These are phyloP conservation scores for Sterna hirundo DNA, from an alignment of 2,113 vertebrate genomes.

Conservation along the genomic window DNA sequence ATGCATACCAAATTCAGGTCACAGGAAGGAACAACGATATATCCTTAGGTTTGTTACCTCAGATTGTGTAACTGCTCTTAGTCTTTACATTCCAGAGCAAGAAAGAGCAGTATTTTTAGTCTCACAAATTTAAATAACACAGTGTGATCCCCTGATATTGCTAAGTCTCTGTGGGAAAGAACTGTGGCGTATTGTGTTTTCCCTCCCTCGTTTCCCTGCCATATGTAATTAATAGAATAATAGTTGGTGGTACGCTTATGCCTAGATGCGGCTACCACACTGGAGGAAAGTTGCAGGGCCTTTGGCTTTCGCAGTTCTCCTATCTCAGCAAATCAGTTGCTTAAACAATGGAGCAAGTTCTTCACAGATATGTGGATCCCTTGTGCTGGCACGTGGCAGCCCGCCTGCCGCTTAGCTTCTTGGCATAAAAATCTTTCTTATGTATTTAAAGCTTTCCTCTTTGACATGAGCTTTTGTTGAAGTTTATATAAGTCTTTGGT, in stretches of 20 bases:
- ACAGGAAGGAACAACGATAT: background rate
- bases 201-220: slow-evolving; percentile 13
- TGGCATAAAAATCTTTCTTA: background rate
- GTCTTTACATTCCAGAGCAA: slow-evolving; percentile 42
- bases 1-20: slow-evolving; percentile 50
- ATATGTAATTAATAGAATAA: background rate
- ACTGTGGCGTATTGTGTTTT: background rate
- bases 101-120: slow-evolving; percentile 53
- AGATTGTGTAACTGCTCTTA: slow-evolving; percentile 1
- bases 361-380: background rate
- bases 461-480: background rate
- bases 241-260: background rate
- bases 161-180: background rate
- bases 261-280: background rate
- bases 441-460: background rate
- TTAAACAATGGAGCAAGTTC: background rate
- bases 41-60: slow-evolving; percentile 38
- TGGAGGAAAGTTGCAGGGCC: background rate
- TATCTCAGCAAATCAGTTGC: background rate
- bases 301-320: background rate
- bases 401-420: background rate
- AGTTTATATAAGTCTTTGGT: background rate
- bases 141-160: slow-evolving; percentile 18
- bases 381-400: background rate
- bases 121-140: slow-evolving; percentile 44